Evolutionary conservation across 1,140 invertebrate species (phyloP), one percentile per base, ranked within the genome.

Genomic region (Pseudomyrmex pallidus): DNA sequence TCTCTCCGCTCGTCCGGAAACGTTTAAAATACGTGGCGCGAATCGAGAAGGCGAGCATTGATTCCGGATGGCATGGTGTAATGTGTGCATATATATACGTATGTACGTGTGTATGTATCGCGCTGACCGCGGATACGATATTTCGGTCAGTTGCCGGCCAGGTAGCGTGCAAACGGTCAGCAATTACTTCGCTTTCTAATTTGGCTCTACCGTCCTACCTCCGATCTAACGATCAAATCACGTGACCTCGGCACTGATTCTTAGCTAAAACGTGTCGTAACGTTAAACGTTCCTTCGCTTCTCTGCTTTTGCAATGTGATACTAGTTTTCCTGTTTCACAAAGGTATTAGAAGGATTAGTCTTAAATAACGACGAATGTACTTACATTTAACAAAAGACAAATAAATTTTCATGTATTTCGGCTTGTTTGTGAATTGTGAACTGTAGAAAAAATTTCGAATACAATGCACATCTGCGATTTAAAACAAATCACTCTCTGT

Each of bases 151-250:
- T 88, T 88, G 85, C 85, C 67, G 86, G 84, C 90, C 74, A 86
- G 10, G 87, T 92, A 74, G 91, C 91, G 91, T 92, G 91, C 91
- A 88, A 91, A 91, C 89, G 84, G 88, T 85, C 85, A 85, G 90
- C 91, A 92, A 92, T 92, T 92, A 92, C 85, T 84, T 85, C 84
- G 89, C 90, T 91, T 92, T 92, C 90, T 92, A 92, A 92, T 92
- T 91, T 89, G 84, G 89, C 88, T 89, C 86, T 87, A 87, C 74
- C 78, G 82, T 83, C 73, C 84, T 82, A 82, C 61, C 83, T 70
- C 52, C 83, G 89, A 92, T 91, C 90, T 91, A 85, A 91, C 89
- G 91, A 92, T 91, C 90, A 88, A 89, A 91, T 92, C 88, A 89
- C 90, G 90, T 90, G 90, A 92, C 85, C 90, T 61, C 84, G 67